These are phyloP conservation scores for Mamestra configurata DNA, from an alignment of 1,140 invertebrate genomes.

Conservation along the genomic window DNA sequence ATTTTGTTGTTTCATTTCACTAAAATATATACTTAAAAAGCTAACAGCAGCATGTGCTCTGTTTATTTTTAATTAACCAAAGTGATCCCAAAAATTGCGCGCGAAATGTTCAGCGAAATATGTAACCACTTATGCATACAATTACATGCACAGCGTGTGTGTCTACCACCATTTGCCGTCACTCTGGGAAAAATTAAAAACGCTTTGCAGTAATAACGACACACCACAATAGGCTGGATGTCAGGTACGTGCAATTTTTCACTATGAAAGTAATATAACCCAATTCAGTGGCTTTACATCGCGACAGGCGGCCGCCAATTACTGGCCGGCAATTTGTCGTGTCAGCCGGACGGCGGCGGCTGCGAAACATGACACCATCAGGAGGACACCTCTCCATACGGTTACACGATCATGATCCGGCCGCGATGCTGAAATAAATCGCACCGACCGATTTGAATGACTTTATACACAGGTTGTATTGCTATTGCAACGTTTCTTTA, in stretches of 20 bases:
- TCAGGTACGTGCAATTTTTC: constrained; percentile 48
- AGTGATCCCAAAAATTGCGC: constrained; percentile 18
- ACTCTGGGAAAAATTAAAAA: constrained; percentile 44
- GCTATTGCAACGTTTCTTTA: background rate
- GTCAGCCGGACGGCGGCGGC: constrained; percentile 50
- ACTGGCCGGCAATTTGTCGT: constrained; percentile 59
- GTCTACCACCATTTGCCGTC: constrained; percentile 7
- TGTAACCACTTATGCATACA: constrained; percentile 28
- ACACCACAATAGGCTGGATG: constrained; percentile 38
- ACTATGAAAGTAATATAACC: constrained; percentile 54
- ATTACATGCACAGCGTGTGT: constrained; percentile 15
- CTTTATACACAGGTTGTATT: background rate
- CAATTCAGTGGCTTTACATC: constrained; percentile 53
- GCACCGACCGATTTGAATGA: background rate
- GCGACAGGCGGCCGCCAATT: constrained; percentile 56
- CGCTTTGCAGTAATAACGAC: constrained; percentile 33
- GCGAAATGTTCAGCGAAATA: constrained; percentile 5
- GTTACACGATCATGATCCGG: constrained; percentile 33
- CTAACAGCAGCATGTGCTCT: background rate
- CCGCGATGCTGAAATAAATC: background rate
- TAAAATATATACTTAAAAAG: constrained; percentile 9
- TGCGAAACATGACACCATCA: constrained; percentile 51
- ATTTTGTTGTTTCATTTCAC: constrained; percentile 7
- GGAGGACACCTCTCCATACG: constrained; percentile 21
- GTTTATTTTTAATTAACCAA: constrained; percentile 37